Evolutionary conservation across 2,888 invertebrate species (phyloP).

Genomic region (Erebia aethiops): DNA sequence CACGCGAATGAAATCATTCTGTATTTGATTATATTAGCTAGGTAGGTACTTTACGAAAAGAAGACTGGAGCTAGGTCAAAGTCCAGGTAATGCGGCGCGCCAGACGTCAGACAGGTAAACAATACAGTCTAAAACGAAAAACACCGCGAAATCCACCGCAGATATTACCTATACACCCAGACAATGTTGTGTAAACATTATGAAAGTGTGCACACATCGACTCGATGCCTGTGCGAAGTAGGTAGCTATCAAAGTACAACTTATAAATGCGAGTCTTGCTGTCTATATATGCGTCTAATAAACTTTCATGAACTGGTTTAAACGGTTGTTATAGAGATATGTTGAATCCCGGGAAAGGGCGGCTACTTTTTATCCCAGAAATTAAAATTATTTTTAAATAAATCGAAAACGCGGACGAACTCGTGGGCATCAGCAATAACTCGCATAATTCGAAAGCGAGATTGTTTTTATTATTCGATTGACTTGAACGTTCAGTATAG

Average conservation of each 20-base stretch:
- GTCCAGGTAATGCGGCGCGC: slow-evolving; percentile 10
- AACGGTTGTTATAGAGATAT: too few relatives aligned
- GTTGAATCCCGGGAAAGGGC: too few relatives aligned
- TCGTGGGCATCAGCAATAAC: neutral
- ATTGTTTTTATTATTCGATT: slow-evolving; percentile 7
- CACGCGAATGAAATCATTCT: too few relatives aligned
- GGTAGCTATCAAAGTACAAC: slow-evolving; percentile 21
- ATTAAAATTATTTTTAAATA: too few relatives aligned
- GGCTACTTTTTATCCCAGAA: too few relatives aligned
- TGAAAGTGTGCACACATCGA: slow-evolving; percentile 28
- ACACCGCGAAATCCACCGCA: slow-evolving; percentile 26
- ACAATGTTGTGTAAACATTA: slow-evolving; percentile 36
- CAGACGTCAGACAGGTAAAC: slow-evolving; percentile 15
- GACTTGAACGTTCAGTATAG: slow-evolving; percentile 1
- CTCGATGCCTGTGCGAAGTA: slow-evolving; percentile 26
- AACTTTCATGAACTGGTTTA: too few relatives aligned
- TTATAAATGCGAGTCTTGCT: too few relatives aligned
- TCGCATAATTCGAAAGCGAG: slow-evolving; percentile 13
- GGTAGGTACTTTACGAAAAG: slow-evolving; percentile 7
- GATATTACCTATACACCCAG: slow-evolving; percentile 11
- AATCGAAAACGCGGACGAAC: too few relatives aligned
- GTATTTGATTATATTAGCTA: neutral
- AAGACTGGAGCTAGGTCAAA: slow-evolving; percentile 20
- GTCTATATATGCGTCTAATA: too few relatives aligned
- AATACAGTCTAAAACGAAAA: slow-evolving; percentile 25